Conservation (phyloP, 2,888 invertebrate species). For the Trichogramma evanescens region DNA sequence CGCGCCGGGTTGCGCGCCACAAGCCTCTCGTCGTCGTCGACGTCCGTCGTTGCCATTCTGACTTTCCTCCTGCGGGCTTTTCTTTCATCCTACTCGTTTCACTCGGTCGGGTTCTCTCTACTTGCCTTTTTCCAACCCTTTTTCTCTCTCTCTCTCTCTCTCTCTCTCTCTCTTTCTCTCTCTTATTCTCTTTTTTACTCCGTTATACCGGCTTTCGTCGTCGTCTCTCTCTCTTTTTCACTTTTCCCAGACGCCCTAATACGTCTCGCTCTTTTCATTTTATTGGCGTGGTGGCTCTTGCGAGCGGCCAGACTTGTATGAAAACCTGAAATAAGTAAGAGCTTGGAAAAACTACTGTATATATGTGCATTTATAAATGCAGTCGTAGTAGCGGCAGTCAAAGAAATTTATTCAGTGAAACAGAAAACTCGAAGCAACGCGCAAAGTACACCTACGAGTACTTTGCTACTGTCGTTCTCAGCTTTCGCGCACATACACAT, state of each 20-base stretch:
- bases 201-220: not conserved
- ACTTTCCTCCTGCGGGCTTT: conserved; percentile 22
- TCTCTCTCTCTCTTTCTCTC: not conserved
- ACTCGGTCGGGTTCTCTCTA: conserved; percentile 7
- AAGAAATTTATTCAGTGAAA: conserved; percentile 39
- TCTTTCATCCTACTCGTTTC: conserved; percentile 22
- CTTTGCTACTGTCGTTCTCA: too few species aligned
- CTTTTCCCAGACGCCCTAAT: not conserved
- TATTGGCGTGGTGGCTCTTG: conserved; percentile 15
- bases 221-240: conserved; percentile 1
- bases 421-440: conserved; percentile 33
- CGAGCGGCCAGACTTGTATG: not conserved
- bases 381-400: conserved; percentile 17
- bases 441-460: not conserved
- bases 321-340: too few species aligned
- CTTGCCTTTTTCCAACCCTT: conserved; percentile 15
- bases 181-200: not conserved
- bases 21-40: too few species aligned
- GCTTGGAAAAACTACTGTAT: too few species aligned
- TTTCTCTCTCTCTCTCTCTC: not conserved
- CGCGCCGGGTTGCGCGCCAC: too few species aligned
- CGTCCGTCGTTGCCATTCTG: conserved; percentile 5
- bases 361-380: conserved; percentile 24
- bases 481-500: too few species aligned
- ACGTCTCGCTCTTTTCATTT: conserved; percentile 19